Conservation (phyloP, 1,140 invertebrate genomes). For the Drosophila sp. region DNA sequence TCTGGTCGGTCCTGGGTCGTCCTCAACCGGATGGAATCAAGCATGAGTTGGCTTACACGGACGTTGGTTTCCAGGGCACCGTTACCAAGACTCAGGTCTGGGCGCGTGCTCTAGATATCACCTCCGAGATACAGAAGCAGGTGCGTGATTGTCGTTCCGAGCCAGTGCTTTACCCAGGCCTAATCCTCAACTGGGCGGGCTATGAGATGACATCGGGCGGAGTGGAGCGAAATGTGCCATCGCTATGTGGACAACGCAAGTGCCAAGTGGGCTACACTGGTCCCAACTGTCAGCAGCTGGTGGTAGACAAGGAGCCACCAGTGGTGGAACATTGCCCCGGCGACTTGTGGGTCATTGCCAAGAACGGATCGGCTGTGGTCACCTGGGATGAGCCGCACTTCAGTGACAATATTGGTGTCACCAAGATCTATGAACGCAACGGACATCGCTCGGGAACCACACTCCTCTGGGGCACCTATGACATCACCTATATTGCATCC, state of each 20-base stretch:
- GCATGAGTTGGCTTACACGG: constrained; percentile 90
- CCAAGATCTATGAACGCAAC: constrained; percentile 92
- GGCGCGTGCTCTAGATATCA: constrained; percentile 95
- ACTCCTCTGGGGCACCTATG: constrained; percentile 95
- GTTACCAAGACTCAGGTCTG: constrained; percentile 98
- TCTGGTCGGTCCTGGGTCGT: constrained; percentile 96
- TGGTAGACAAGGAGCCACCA: constrained; percentile 94
- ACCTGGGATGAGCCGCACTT: constrained; percentile 98
- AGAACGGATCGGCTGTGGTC: constrained; percentile 95
- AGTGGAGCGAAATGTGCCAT: constrained; percentile 96
- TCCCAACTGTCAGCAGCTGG: constrained; percentile 92
- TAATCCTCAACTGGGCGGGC: constrained; percentile 96
- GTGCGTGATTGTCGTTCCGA: constrained; percentile 95
- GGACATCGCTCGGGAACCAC: constrained; percentile 96
- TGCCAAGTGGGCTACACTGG: constrained; percentile 94
- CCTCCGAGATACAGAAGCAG: constrained; percentile 96
- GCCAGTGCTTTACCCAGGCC: constrained; percentile 93
- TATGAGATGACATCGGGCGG: constrained; percentile 95
- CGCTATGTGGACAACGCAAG: constrained; percentile 93
- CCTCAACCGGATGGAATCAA: constrained; percentile 88
- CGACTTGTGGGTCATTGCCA: constrained; percentile 96
- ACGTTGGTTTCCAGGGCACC: constrained; percentile 96
- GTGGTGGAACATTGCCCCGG: constrained; percentile 95
- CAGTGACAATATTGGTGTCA: constrained; percentile 93
- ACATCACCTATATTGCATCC: constrained; percentile 96